Evolutionary conservation across 2,797 vertebrate genomes (phyloP), one percentile per base, ranked within the genome.

Genomic region (Oryzias sinensis): DNA sequence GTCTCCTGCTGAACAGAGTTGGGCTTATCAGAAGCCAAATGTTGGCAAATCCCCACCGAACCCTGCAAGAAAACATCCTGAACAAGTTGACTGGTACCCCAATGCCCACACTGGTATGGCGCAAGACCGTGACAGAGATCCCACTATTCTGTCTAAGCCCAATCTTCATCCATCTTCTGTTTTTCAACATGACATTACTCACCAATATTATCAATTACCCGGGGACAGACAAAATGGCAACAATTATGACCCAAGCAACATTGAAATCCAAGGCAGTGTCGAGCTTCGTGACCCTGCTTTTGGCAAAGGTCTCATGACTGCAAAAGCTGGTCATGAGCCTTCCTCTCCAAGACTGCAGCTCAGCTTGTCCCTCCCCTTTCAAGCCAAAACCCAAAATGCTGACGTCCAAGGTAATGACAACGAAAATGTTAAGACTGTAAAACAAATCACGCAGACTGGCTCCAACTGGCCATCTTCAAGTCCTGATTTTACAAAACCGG

Each of bases 341-440:
- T 16, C 60, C 4, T 43, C 50, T 18, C 60, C 46, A 46, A 59
- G 5, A 2, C 63, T 74, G 50, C 52, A 79, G 1, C 3, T 74
- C 0, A 6, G 29, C 22, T 42, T 74, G 1, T 60, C 55, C 5
- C 2, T 78, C 24, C 57, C 73, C 2, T 5, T 65, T 16, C 15
- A 43, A 27, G 13, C 41, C 0, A 0, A 8, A n/a, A n/a, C 44
- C 18, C 7, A 17, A 33, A 44, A 43, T 11, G 9, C 52, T 4
- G 13, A 37, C 8, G 44, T 4, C 4, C 15, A 27, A 1, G 1
- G 20, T 14, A 15, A 1, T n/a, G 27, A 7, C 3, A 4, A 53
- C 27, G n/a, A 5, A 2, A 48, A 22, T 41, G 4, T 43, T 15
- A n/a, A 2, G 1, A 22, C 47, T 6, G 1, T 6, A 47, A 49